Evolutionary conservation across 1,140 invertebrate species (phyloP), one percentile per base, ranked within the genome.

Genomic region (Polypedilum vanderplanki): DNA sequence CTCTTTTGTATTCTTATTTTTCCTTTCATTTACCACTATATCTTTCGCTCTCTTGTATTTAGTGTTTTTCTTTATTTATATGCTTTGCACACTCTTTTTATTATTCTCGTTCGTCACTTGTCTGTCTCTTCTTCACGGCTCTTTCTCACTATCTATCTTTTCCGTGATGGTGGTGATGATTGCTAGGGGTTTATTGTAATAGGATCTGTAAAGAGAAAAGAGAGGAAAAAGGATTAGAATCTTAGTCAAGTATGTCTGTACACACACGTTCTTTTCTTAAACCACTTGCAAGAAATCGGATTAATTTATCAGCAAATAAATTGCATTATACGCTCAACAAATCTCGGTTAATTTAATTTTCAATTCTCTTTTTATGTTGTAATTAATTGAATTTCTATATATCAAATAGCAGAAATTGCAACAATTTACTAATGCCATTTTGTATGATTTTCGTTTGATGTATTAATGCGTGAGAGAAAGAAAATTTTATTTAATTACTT

Each of bases 131-230:
- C n/a, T 57, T n/a, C 46, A n/a, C 46, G 46, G 46, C n/a, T 46
- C 15, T 57, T 12, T 57, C 46, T 57, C 1, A 4, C n/a, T 57
- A 12, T 57, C 12, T 57, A 57, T 57, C 46, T 57, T 12, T 33
- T 5, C 24, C 5, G 24, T 57, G 46, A 57, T 57, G 46, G 46
- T 57, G 46, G 46, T 12, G 46, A 57, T 57, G 46, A 57, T 57
- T 57, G 46, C 46, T 57, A 57, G n/a, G 46, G 46, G 46, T 57
- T 57, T 57, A n/a, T 57, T 57, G 46, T 57, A 57, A 57, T 57
- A 57, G 46, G 46, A 57, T 57, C 46, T 57, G 12, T n/a, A 57
- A 57, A n/a, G 46, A 57, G 46, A n/a, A 57, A 57, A 57, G 46
- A 57, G 15, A n/a, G n/a, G 46, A 57, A 41, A 41, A 46, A n/a